Percentiles rank a stretch among this genome's conserved stretches.
These are phyloP conservation scores for Penelope pileata DNA, from an alignment of 2,113 vertebrate species.

Conservation along the genomic window DNA sequence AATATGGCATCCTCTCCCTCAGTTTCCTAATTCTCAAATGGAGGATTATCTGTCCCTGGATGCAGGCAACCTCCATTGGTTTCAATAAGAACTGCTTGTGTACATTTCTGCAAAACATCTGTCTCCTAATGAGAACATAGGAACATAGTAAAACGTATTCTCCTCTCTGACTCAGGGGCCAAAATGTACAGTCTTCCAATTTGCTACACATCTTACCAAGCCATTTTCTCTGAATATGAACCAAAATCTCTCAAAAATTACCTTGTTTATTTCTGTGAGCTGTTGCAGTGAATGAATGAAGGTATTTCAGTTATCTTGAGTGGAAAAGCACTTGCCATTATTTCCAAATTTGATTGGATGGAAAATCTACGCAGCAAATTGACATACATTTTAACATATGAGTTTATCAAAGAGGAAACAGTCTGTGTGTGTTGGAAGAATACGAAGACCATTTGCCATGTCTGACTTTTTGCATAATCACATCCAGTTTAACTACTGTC, in stretches of 20 bases:
- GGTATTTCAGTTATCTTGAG: background rate
- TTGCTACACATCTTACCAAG: background rate
- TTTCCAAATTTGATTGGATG: background rate
- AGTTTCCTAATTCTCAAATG: background rate
- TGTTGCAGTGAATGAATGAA: background rate
- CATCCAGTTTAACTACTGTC: background rate
- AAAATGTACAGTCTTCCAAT: background rate
- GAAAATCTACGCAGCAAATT: conserved; percentile 18
- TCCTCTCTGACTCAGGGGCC: background rate
- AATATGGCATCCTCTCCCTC: background rate
- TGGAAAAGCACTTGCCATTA: background rate
- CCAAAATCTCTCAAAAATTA: background rate
- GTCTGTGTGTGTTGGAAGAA: conserved; percentile 7
- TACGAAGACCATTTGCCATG: conserved; percentile 3
- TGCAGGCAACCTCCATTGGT: background rate
- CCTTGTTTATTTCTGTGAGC: background rate
- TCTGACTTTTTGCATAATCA: conserved; percentile 13
- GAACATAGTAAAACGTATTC: background rate
- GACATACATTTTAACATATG: background rate
- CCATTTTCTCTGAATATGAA: background rate
- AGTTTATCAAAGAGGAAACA: conserved; percentile 11
- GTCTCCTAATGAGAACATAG: background rate
- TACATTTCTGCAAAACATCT: background rate
- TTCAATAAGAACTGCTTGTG: background rate
- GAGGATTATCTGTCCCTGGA: background rate